Conservation (phyloP, 1,140 invertebrate genomes). For the Maniola jurtina region DNA sequence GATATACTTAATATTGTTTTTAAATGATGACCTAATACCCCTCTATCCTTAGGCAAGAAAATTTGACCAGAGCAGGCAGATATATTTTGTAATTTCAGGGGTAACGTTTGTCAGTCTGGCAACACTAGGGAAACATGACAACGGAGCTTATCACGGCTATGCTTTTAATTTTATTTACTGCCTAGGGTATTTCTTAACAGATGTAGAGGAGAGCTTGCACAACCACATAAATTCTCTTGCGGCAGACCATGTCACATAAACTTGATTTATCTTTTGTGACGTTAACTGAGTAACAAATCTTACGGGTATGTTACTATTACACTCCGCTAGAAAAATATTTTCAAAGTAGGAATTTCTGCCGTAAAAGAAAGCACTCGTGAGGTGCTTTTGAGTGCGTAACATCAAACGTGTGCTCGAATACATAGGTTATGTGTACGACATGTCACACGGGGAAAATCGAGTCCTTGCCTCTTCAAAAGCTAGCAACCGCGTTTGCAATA, state of each 20-base stretch:
- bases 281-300: conserved; percentile 64
- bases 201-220: conserved; percentile 43
- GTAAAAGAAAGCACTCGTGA: conserved; percentile 22
- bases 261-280: conserved; percentile 73
- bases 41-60: no score
- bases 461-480: conserved; percentile 14
- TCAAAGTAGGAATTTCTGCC: conserved; percentile 33
- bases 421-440: conserved; percentile 16
- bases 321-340: conserved; percentile 51
- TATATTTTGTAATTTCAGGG: no score
- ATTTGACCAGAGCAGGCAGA: no score
- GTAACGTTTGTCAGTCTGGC: not conserved
- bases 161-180: conserved; percentile 30
- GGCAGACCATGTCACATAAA: conserved; percentile 72
- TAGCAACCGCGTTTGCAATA: conserved; percentile 6
- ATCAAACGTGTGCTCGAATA: conserved; percentile 30
- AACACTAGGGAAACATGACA: not conserved
- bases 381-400: conserved; percentile 35
- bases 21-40: no score
- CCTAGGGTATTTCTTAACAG: conserved; percentile 30
- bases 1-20: no score
- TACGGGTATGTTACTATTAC: conserved; percentile 47
- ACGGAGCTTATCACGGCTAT: conserved; percentile 15
- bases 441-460: conserved; percentile 16
- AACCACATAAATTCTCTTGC: conserved; percentile 65